Base-by-base conservation (phyloP, 1,140 invertebrate species). In the Scylla paramamosain region DNA sequence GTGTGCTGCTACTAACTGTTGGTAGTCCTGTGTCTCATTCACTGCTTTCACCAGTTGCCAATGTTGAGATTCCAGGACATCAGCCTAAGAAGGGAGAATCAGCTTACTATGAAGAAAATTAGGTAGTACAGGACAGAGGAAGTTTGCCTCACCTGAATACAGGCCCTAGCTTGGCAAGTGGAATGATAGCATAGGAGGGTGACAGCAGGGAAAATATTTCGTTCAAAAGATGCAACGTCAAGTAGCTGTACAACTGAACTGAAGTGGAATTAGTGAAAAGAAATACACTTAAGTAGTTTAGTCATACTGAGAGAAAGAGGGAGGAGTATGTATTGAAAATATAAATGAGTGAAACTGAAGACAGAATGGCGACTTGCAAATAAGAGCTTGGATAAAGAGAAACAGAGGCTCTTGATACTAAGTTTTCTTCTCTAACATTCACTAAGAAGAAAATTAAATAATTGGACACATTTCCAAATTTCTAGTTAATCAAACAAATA, bases 61-160 rank as follows among this genome's bases (percentile, higher is more conserved):
- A 39, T 95, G 93, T 48, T 94, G 77, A 12, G 93, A 94, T 67
- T 95, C 95, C 93, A 95, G 82, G n/a, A 95, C 95, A 91, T 95
- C 95, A 84, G 87, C 95, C 95, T 95, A 29, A 7, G 8, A 39
- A 20, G 52, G 52, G 52, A 59, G 10, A 12, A 20, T 14, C 10
- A 59, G 52, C 52, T 25, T 92, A 31, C 52, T 91, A 12, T 12
- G 28, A 28, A 46, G n/a, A 48, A 29, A 20, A 31, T 7, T n/a
- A 29, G 3, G 31, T 14, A 87, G 14, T 29, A 14, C 14, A n/a
- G 29, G n/a, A 0, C 20, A 16, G 4, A 32, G 45, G 7, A 45
- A 39, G 12, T 46, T 12, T 46, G 25, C 25, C 8, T 8, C 25
- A 16, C 4, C 25, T 46, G 14, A 14, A 89, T n/a, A 89, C 20